A percentile compares a stretch with the other conserved stretches of the same genome.
Conservation (phyloP, 2,113 vertebrate species). For the Furnarius figulus region DNA sequence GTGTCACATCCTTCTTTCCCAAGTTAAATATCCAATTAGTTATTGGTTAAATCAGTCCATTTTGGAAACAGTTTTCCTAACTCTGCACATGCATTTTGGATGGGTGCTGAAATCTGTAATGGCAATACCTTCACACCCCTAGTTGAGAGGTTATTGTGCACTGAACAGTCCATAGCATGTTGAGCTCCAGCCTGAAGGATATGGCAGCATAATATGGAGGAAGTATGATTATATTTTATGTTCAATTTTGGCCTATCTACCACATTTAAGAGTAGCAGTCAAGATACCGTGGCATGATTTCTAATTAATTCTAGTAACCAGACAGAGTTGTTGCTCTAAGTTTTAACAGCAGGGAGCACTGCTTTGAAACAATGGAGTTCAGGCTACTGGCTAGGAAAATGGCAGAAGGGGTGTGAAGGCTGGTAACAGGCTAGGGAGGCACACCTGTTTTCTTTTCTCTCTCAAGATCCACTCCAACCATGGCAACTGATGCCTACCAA, state of each 20-base stretch:
- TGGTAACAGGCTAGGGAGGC: neutral
- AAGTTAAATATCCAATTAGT: neutral
- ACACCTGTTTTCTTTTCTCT: neutral
- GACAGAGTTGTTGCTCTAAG: neutral
- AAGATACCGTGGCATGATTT: neutral
- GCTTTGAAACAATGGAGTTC: neutral
- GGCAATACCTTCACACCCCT: neutral
- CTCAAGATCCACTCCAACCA: neutral
- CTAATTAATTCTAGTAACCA: neutral
- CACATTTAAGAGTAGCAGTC: neutral
- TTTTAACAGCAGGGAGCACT: neutral
- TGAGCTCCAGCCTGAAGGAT: neutral
- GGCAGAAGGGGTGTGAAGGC: neutral
- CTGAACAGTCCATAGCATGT: neutral
- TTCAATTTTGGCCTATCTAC: neutral
- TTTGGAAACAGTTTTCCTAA: neutral
- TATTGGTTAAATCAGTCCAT: neutral
- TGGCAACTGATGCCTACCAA: neutral
- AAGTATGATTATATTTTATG: neutral
- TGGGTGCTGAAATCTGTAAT: neutral
- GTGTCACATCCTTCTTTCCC: neutral
- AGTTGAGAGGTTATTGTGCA: neutral
- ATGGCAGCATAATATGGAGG: neutral
- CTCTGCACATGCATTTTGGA: neutral
- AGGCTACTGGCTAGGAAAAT: neutral